Evolutionary conservation across 2,797 vertebrate species (phyloP).

Genomic region (Petrocephalus schoutedeni): DNA sequence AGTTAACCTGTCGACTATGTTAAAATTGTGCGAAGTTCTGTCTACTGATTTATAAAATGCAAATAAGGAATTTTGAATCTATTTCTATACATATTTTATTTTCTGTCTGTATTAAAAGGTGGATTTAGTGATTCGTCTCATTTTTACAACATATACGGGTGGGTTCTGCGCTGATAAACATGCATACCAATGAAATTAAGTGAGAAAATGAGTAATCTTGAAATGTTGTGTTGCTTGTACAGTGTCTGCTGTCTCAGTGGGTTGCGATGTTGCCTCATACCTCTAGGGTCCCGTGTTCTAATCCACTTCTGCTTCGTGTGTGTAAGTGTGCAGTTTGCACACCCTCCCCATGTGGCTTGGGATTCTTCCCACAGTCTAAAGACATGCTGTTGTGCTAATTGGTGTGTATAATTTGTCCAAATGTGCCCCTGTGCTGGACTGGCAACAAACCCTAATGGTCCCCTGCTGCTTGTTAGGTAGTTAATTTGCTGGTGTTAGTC

Average conservation of each 20-base stretch:
- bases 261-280: not conserved
- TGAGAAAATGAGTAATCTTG: not conserved
- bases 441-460: not conserved
- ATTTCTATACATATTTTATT: not conserved
- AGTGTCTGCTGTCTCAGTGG: slow-evolving; percentile 2
- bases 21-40: not conserved
- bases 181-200: not conserved
- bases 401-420: not conserved
- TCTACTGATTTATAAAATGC: not conserved
- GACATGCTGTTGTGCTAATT: not conserved
- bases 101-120: not conserved
- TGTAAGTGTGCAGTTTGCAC: not conserved
- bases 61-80: not conserved
- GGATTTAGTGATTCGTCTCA: not conserved
- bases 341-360: not conserved
- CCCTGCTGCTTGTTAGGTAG: not conserved
- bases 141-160: not conserved
- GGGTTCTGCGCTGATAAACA: not conserved
- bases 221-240: not conserved
- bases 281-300: not conserved
- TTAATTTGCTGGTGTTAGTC: slow-evolving; percentile 5
- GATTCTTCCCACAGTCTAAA: not conserved
- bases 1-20: not conserved
- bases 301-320: not conserved
- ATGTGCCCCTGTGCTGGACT: not conserved